These are phyloP conservation scores for Varanus salvator DNA, from an alignment of 2,113 vertebrate genomes.

Conservation along the genomic window DNA sequence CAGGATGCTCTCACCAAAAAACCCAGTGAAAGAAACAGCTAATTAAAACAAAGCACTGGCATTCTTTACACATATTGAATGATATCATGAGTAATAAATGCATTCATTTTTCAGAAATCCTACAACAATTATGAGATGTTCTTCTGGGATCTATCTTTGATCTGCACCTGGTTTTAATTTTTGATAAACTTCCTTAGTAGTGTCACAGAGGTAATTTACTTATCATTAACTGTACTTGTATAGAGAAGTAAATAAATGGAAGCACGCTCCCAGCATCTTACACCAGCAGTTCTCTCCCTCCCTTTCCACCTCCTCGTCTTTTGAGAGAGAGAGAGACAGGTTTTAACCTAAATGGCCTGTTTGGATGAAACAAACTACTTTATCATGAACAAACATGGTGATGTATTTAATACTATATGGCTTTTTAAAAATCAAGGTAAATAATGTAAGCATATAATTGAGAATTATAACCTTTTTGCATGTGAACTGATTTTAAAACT, in stretches of 20 bases:
- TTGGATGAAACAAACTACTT: constrained; percentile 43
- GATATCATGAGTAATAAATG: constrained; percentile 68
- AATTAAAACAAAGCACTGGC: constrained; percentile 76
- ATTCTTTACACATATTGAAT: constrained; percentile 59
- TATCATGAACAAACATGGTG: background rate
- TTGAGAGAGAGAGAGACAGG: background rate
- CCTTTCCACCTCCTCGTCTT: background rate
- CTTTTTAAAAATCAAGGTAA: background rate
- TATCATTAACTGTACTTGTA: constrained; percentile 23
- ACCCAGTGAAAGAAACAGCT: constrained; percentile 65
- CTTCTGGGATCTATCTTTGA: constrained; percentile 58
- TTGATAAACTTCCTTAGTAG: constrained; percentile 56
- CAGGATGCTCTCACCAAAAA: constrained; percentile 65
- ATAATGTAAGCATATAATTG: background rate
- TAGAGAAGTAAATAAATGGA: constrained; percentile 64
- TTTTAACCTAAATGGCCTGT: constrained; percentile 39
- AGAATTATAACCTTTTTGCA: background rate
- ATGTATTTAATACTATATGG: background rate
- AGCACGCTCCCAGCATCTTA: constrained; percentile 20
- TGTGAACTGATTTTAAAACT: constrained; percentile 37
- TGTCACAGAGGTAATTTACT: constrained; percentile 50
- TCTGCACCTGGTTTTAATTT: constrained; percentile 64
- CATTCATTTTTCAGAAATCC: constrained; percentile 62
- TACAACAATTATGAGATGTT: constrained; percentile 65
- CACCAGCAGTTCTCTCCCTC: background rate